phyloP scores from a whole-genome alignment of 2,888 invertebrate genomes.

The Blastobasis lacticolella region DNA sequence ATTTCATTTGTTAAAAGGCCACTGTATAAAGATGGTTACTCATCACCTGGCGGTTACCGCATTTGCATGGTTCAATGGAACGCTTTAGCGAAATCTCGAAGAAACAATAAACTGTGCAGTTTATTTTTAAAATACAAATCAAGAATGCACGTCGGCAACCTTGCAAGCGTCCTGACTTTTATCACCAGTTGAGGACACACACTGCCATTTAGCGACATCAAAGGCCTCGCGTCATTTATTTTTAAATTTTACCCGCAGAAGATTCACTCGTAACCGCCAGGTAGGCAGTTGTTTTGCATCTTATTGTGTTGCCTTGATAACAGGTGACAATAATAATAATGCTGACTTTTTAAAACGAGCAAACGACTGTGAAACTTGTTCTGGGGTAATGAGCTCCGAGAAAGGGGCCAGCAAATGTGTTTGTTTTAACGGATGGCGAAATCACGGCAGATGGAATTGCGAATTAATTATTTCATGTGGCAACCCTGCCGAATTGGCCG shows the following conservation, averaged over 20 bases:
- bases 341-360: conserved; percentile 1
- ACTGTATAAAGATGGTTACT: not conserved
- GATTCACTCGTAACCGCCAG: not conserved
- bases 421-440: too few species aligned
- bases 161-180: conserved; percentile 35
- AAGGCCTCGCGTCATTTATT: conserved; percentile 34
- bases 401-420: not conserved
- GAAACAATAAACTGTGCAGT: too few species aligned
- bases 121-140: too few species aligned
- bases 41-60: conserved; percentile 5
- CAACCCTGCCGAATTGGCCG: too few species aligned
- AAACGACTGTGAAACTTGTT: conserved; percentile 1
- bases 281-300: not conserved
- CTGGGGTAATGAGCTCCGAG: conserved; percentile 1
- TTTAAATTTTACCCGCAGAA: conserved; percentile 27
- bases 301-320: conserved; percentile 4
- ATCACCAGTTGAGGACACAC: conserved; percentile 45
- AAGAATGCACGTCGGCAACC: conserved; percentile 32
- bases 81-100: too few species aligned
- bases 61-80: too few species aligned
- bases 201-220: conserved; percentile 50
- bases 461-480: too few species aligned
- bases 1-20: not conserved
- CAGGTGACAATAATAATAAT: conserved; percentile 8
- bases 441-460: too few species aligned